These are phyloP conservation scores for Synanthedon myopaeformis DNA, from an alignment of 2,888 invertebrate species.

Conservation along the genomic window DNA sequence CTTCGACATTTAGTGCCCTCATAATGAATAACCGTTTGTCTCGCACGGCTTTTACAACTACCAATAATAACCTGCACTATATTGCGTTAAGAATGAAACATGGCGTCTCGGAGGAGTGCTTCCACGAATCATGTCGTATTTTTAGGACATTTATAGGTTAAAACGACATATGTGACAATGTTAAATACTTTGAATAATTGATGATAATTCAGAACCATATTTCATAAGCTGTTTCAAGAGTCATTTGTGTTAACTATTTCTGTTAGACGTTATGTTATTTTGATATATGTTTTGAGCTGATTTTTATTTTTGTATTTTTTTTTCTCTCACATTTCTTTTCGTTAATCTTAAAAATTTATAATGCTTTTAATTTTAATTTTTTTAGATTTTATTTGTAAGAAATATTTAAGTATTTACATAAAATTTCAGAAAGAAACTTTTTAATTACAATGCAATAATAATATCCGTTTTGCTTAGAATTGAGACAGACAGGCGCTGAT, in stretches of 20 bases:
- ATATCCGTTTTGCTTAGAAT: too few relatives aligned
- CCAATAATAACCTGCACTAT: constrained; percentile 11
- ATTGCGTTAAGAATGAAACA: constrained; percentile 15
- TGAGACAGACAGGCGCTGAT: too few relatives aligned
- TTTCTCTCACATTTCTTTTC: too few relatives aligned
- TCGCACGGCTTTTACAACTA: constrained; percentile 13
- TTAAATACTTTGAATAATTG: neutral
- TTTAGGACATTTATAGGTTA: constrained; percentile 12
- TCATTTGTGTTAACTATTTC: neutral
- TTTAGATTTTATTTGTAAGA: too few relatives aligned
- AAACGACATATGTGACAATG: neutral
- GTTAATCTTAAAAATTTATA: too few relatives aligned
- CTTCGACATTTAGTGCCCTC: constrained; percentile 34
- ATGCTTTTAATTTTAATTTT: too few relatives aligned
- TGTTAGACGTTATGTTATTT: too few relatives aligned
- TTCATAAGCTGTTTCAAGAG: neutral
- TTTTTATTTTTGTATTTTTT: too few relatives aligned
- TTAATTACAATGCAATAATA: too few relatives aligned
- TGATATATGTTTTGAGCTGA: too few relatives aligned
- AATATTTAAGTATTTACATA: too few relatives aligned
- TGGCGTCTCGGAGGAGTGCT: constrained; percentile 11
- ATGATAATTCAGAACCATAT: neutral
- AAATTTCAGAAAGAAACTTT: too few relatives aligned
- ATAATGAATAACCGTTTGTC: constrained; percentile 32
- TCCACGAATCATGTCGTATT: constrained; percentile 16